Percentiles rank a stretch among this genome's conserved stretches.
These are phyloP conservation scores for Patella ulyssiponensis DNA, from an alignment of 2,888 invertebrate genomes.

Conservation along the genomic window DNA sequence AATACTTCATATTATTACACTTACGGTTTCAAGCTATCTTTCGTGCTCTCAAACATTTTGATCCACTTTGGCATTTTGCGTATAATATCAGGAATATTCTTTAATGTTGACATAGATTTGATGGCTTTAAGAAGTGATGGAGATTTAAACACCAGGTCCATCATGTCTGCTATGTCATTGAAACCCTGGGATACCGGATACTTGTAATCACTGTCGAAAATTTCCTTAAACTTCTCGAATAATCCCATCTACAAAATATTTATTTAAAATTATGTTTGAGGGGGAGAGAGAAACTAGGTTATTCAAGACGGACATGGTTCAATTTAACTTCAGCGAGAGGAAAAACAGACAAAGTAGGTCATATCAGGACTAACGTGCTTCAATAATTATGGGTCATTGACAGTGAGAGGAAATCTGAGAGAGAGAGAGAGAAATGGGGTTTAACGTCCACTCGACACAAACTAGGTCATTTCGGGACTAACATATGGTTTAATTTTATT, in stretches of 20 bases:
- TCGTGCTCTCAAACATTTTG: neutral
- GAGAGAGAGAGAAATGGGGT: no score
- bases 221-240: constrained; percentile 36
- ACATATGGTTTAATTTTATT: no score
- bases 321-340: no score
- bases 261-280: no score
- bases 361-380: no score
- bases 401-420: no score
- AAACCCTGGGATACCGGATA: constrained; percentile 23
- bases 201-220: constrained; percentile 14
- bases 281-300: no score
- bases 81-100: constrained; percentile 37
- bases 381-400: no score
- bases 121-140: constrained; percentile 38
- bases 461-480: no score
- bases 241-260: constrained; percentile 27
- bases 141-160: constrained; percentile 47
- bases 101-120: constrained; percentile 34
- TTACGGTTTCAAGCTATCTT: constrained; percentile 11
- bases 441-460: no score
- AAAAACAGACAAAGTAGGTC: no score
- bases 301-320: no score
- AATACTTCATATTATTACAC: neutral
- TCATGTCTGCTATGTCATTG: constrained; percentile 49
- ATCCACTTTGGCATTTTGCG: constrained; percentile 37